phyloP scores from a whole-genome alignment of 1,140 invertebrate genomes.

The Portunus trituberculatus region DNA sequence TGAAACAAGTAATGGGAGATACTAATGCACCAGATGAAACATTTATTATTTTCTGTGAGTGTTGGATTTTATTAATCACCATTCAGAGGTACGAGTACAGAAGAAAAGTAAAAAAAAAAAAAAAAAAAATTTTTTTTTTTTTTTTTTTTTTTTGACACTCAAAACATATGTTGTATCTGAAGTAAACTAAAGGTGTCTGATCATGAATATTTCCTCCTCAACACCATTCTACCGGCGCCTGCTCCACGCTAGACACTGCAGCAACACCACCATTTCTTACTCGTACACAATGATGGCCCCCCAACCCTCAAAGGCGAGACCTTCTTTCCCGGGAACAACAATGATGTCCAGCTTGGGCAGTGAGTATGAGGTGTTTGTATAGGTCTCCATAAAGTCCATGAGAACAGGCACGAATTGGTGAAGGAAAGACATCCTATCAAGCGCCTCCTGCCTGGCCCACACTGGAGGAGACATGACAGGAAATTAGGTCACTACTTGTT shows the following conservation, averaged over 20 bases:
- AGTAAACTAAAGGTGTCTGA: not conserved
- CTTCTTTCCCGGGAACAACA: not conserved
- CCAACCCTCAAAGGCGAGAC: not conserved
- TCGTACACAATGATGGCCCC: not conserved
- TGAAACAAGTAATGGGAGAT: no score
- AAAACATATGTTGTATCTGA: not conserved
- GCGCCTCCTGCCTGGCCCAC: conserved; percentile 31
- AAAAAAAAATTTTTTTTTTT: no score
- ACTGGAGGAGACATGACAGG: conserved; percentile 19
- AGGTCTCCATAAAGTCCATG: conserved; percentile 29
- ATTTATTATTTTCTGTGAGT: no score
- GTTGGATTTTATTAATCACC: no score
- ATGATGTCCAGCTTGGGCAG: conserved; percentile 59
- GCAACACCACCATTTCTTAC: not conserved
- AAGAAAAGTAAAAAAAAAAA: no score
- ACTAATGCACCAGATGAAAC: no score
- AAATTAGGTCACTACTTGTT: no score
- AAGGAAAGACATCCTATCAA: not conserved
- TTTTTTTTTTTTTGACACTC: no score
- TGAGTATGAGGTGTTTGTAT: conserved; percentile 6
- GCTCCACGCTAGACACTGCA: no score
- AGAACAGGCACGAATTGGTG: not conserved
- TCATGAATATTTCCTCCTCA: not conserved
- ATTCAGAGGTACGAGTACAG: no score
- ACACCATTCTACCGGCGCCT: not conserved